Evolutionary conservation across 2,888 invertebrate species (phyloP), one percentile per base, ranked within the genome.

Genomic region (Lepidochitona cinerea): DNA sequence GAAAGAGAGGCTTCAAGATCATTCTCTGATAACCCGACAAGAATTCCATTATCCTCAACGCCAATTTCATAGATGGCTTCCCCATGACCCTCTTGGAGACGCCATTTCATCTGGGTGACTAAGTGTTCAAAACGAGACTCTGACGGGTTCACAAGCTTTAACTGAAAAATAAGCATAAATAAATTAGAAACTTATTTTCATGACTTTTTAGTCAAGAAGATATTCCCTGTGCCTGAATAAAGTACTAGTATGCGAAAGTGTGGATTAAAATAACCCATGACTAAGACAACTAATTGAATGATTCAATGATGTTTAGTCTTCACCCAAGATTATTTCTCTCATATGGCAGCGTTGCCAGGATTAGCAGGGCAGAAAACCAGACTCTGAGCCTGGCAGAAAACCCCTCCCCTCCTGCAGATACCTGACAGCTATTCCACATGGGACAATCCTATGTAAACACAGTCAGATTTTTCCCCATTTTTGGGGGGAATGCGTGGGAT

Each of bases 31-130:
- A 99, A 93, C 3, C 99, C 99, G 12, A 95, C 93, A 81, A 98
- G 92, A 70, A 95, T 93, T 0, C 98, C 98, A 81, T 86, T 89
- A 78, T 91, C 91, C 72, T 89, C 90, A 32, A 91, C 91, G 9
- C 99, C 99, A 68, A 99, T 95, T 91, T 98, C 97, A 92, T 99
- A 99, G 78, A 99, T 96, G 0, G 98, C 98, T 90, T 97, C 96
- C 0, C 99, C 99, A 81, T 97, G 96, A 36, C 99, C 97, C 91
- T 97, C 97, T 0, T 96, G 94, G 12, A 99, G 93, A 0, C 99
- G 93, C 99, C 99, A 99, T 92, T 99, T 99, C 93, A 99, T 94
- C 93, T 99, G 99, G 0, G 99, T 99, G 29, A 99, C 97, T 37
- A 99, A 92, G 91, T 99, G 99, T 90, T 99, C 97, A 87, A 97